Base-by-base conservation (phyloP, 2,113 vertebrate species). In the Cyprinodon variegatus region DNA sequence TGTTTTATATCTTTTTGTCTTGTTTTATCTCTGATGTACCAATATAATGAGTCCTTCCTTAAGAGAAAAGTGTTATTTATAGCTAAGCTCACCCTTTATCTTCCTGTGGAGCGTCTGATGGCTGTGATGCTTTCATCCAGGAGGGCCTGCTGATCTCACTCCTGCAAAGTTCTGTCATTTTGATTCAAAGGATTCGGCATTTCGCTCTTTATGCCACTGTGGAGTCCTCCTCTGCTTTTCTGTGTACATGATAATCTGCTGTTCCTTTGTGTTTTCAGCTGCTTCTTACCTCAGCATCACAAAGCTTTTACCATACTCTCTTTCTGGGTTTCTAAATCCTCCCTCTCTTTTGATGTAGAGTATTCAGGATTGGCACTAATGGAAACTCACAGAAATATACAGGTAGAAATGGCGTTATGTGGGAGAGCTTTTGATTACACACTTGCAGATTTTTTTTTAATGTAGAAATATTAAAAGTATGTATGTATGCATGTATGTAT, bases 301-400 rank as follows among this genome's bases (percentile, higher is more conserved):
- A 57, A 72, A 48, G 43, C 68, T 40, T 65, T 73, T n/a, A 36
- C 64, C 69, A 2, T 59, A 38, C 41, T 64, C 36, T 68, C 68
- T 70, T 29, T n/a, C 64, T 68, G 7, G 5, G 82, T 81, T 57
- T 60, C 76, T 53, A 64, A 36, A 57, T 48, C 22, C 67, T 65
- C 59, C 61, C 69, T 69, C 14, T 83, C 17, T 57, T 2, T n/a
- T 57, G 50, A 20, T 9, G 50, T n/a, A n/a, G 17, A 57, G 50
- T 57, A n/a, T 20, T 15, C 20, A n/a, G 50, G 4, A 17, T 53
- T 53, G 4, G 77, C 80, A 81, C 70, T 83, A 72, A 86, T 78
- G 87, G 64, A 90, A 88, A 89, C 77, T 77, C 83, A 83, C 79
- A 90, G 87, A 83, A 66, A 78, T 83, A 86, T 90, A 84, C 89